These are phyloP conservation scores for Aproaerema taeniolella DNA, from an alignment of 2,888 invertebrate species.

Conservation along the genomic window DNA sequence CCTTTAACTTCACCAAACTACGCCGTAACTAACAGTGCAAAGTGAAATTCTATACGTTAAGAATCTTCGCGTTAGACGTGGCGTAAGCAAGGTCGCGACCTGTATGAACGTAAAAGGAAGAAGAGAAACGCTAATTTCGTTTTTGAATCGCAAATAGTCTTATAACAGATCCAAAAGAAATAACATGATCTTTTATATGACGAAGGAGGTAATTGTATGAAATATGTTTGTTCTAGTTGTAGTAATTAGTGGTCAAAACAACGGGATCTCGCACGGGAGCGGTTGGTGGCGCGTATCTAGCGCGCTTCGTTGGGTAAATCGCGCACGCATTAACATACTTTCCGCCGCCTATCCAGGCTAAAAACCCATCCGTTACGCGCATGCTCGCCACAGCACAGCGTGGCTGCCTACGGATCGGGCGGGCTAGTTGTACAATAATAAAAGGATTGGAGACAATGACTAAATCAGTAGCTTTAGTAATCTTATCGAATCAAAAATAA, in stretches of 20 bases:
- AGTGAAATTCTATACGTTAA: constrained; percentile 2
- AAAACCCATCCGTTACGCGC: constrained; percentile 62
- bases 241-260: constrained; percentile 22
- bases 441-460: too few relatives aligned
- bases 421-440: constrained; percentile 1
- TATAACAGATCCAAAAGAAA: too few relatives aligned
- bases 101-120: neutral
- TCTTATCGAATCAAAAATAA: too few relatives aligned
- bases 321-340: constrained; percentile 64
- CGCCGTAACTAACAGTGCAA: too few relatives aligned
- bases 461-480: too few relatives aligned
- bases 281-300: constrained; percentile 45
- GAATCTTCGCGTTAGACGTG: neutral
- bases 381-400: constrained; percentile 22
- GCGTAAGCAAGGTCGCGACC: neutral
- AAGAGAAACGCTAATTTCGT: constrained; percentile 1
- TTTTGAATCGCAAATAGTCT: too few relatives aligned
- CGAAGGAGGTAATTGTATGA: too few relatives aligned
- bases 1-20: neutral
- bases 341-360: constrained; percentile 55
- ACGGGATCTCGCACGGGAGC: constrained; percentile 52
- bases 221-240: constrained; percentile 6
- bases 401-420: too few relatives aligned
- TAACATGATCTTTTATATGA: too few relatives aligned
- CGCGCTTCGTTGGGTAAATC: constrained; percentile 56